Conservation (phyloP, 2,797 vertebrate genomes). For the Phrynocephalus vlangalii region DNA sequence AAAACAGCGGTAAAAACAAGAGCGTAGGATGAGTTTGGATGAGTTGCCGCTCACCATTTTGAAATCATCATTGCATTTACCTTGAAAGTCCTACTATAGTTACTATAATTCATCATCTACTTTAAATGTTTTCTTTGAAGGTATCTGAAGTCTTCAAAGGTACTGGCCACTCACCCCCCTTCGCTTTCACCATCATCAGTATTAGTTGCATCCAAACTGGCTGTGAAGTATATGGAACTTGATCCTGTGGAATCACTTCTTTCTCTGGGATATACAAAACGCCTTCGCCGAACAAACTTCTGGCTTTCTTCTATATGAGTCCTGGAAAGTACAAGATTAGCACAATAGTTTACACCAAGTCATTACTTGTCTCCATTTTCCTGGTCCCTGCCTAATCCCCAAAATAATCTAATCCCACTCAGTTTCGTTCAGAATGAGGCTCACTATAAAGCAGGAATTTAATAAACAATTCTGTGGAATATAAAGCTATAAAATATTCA, state of each 20-base stretch:
- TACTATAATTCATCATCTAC: too few species aligned
- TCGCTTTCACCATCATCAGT: slow-evolving; percentile 87
- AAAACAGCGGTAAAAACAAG: too few species aligned
- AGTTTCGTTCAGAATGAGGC: not conserved
- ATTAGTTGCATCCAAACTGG: slow-evolving; percentile 82
- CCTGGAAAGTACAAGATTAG: slow-evolving; percentile 67
- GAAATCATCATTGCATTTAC: too few species aligned
- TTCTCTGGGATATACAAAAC: slow-evolving; percentile 80
- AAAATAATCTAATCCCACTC: not conserved
- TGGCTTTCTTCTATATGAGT: slow-evolving; percentile 89
- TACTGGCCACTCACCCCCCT: slow-evolving; percentile 83
- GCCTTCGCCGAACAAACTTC: slow-evolving; percentile 79
- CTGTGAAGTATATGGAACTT: slow-evolving; percentile 94
- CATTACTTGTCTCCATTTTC: not conserved
- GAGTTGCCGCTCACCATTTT: too few species aligned
- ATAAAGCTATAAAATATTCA: not conserved
- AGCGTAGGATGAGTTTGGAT: too few species aligned
- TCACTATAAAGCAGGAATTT: not conserved
- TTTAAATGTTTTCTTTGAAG: not conserved
- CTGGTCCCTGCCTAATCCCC: not conserved
- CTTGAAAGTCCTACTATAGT: too few species aligned
- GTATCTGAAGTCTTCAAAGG: not conserved
- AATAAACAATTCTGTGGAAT: not conserved
- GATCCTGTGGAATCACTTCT: slow-evolving; percentile 90
- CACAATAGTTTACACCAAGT: fast-evolving